Evolutionary conservation across 2,113 vertebrate species (phyloP), one percentile per base, ranked within the genome.

Genomic region (Thymallus thymallus): DNA sequence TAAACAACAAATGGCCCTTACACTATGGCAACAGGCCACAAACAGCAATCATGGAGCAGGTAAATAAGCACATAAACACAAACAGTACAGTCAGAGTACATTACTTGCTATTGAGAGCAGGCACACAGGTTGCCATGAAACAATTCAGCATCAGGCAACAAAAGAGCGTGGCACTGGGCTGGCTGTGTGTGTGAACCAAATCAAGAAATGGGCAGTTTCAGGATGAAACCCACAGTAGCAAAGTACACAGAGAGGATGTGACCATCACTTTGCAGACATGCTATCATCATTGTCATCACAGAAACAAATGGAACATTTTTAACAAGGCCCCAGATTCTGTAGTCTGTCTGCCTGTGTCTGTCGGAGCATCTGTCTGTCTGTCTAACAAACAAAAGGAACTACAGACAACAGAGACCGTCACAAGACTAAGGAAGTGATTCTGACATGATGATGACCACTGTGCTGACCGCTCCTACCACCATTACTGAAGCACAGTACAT

Each of bases 231-330:
- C 61, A 32, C 26, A 66, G 32, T 41, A 23, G 26, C 48, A 76
- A 41, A 41, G 35, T 41, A 41, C 35, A 18, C 10, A 78, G 69
- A 22, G 56, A 82, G 82, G 80, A 89, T 82, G 71, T 86, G 84
- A 55, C 35, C 51, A 41, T 23, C 58, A 86, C 82, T 90, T 83
- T 45, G 35, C 35, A 35, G 35, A 35, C 35, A 35, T 35, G 35
- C 30, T 32, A 32, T 32, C 30, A 32, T 32, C 30, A 32, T 32
- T 5, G 6, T 32, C 6, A 32, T 41, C 35, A 10, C 9, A 41
- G 9, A 10, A 10, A 7, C 35, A 10, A 41, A 41, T 41, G 35
- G 35, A 41, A 41, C 7, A 10, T 41, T 41, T 41, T 41, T 10
- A 41, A 41, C 7, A 41, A 41, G 35, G 35, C 35, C 7, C 9